phyloP scores from a whole-genome alignment of 2,113 vertebrate genomes.

The Tympanuchus pallidicinctus region DNA sequence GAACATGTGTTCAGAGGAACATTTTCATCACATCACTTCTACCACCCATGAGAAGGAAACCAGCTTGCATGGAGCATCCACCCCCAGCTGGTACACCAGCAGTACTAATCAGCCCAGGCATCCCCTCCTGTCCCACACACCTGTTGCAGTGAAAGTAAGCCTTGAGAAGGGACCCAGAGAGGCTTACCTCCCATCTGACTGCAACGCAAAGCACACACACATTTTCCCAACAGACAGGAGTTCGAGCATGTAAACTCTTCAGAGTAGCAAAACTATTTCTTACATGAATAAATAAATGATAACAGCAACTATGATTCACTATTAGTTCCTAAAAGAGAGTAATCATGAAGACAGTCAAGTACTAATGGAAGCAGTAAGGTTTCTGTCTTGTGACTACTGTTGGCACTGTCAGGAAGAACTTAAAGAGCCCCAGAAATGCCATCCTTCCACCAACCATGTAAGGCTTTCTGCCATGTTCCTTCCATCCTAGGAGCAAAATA shows the following conservation, averaged over 20 bases:
- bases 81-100: neutral
- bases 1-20: neutral
- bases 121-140: neutral
- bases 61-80: neutral
- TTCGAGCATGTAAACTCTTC: neutral
- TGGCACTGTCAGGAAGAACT: neutral
- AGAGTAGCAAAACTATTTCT: neutral
- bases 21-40: neutral
- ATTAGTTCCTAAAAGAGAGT: neutral
- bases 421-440: neutral
- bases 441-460: neutral
- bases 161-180: neutral
- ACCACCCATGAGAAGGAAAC: neutral
- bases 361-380: neutral
- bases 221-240: neutral
- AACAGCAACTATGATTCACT: neutral
- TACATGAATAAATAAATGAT: neutral
- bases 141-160: neutral
- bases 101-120: neutral
- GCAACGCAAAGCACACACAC: neutral
- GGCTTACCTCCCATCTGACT: neutral
- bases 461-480: fast-evolving
- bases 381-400: neutral
- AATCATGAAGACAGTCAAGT: neutral
- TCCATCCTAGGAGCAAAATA: neutral